Evolutionary conservation across 2,888 invertebrate species (phyloP), one percentile per base, ranked within the genome.

Genomic region (Chloroclystis v-ata): DNA sequence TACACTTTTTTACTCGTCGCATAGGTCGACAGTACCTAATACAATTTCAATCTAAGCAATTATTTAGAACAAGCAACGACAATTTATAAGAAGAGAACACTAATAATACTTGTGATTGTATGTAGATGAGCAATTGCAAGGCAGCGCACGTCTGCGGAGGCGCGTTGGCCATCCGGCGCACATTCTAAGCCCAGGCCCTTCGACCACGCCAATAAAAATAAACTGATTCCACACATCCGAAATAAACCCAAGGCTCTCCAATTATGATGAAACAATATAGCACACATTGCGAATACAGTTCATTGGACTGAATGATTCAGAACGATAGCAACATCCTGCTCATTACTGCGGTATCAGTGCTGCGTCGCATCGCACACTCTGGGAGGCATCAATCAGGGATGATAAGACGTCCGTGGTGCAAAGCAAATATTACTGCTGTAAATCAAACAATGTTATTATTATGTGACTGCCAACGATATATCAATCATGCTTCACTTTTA

Each of bases 371-470:
- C 67, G 64, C 70, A 69, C 73, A 75, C 71, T 69, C 72, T 69
- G 69, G 71, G 72, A 73, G 66, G 64, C 82, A 82, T 85, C 73
- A 77, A 84, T 85, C 81, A 83, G 39, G 59, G 56, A 12, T 72
- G 83, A 84, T 84, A 85, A 78, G 67, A 65, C 65, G 69, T 69
- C 70, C 70, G 59, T 67, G 63, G 60, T 75, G 79, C 75, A 74
- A 75, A 77, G 79, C 75, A 74, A 75, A 77, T 75, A 72, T 69
- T 56, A 58, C 55, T 58, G 61, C 63, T 65, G 72, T 85, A 82
- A 82, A 84, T 84, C 78, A 82, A 59, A 70, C 65, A 65, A 71
- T 65, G 69, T 68, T 72, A 61, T 71, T 65, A 58, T 61, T 65
- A 44, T 45, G 60, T 61, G 61, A 62, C 59, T 61, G 57, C 56